Conservation (phyloP, 2,113 vertebrate genomes). For the Clarias batrachus region DNA sequence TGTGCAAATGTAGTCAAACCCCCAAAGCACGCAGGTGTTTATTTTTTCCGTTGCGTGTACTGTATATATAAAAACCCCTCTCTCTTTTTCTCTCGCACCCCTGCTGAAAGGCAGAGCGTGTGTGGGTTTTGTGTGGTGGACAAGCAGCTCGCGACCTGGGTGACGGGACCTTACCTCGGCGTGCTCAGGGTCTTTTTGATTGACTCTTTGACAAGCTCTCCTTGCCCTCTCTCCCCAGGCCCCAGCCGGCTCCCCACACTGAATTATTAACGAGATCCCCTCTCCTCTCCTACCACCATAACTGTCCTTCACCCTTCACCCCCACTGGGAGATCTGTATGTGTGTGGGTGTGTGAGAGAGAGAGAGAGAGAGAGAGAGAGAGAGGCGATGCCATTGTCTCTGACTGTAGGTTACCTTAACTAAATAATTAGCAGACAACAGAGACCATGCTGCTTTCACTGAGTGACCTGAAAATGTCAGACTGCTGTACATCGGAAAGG, state of each 20-base stretch:
- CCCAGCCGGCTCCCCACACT: slow-evolving; percentile 62
- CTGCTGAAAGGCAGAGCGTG: slow-evolving; percentile 52
- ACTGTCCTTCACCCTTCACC: slow-evolving; percentile 55
- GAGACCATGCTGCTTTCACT: slow-evolving; percentile 40
- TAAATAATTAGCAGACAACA: slow-evolving; percentile 54
- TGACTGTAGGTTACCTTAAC: slow-evolving; percentile 47
- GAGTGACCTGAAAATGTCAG: slow-evolving; percentile 48
- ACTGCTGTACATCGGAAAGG: slow-evolving; percentile 38
- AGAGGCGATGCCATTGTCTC: slow-evolving; percentile 16
- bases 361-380: not conserved
- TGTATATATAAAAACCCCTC: not conserved
- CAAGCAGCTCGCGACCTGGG: slow-evolving; percentile 71
- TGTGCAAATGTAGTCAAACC: slow-evolving; percentile 14
- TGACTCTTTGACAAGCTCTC: slow-evolving; percentile 59
- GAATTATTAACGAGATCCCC: slow-evolving; percentile 70
- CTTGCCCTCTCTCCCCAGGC: slow-evolving; percentile 42
- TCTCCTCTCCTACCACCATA: slow-evolving; percentile 39
- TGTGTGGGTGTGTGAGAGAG: slow-evolving; percentile 41
- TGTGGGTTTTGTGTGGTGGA: slow-evolving; percentile 77
- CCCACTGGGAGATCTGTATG: slow-evolving; percentile 43
- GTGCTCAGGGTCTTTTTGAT: slow-evolving; percentile 61
- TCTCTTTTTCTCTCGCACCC: slow-evolving; percentile 1
- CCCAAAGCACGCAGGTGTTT: slow-evolving; percentile 6
- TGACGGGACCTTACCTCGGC: slow-evolving; percentile 55
- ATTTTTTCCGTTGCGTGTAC: slow-evolving; percentile 4